phyloP scores from a whole-genome alignment of 2,888 invertebrate genomes.

The Colletes collaris region DNA sequence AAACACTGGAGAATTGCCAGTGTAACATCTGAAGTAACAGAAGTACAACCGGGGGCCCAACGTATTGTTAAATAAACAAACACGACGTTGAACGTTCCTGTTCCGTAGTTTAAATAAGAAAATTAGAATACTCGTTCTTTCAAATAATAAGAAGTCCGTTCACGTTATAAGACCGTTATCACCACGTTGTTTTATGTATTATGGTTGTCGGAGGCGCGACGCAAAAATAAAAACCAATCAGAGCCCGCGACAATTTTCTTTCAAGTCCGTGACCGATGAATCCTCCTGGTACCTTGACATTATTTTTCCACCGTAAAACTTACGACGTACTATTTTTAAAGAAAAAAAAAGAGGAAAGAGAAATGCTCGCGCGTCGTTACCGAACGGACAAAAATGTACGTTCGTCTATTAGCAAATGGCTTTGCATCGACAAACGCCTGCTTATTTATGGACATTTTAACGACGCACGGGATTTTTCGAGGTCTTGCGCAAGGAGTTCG shows the following conservation, averaged over 20 bases:
- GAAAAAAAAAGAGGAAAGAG: neutral
- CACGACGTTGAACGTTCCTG: neutral
- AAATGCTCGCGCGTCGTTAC: no score
- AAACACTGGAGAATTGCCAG: constrained; percentile 53
- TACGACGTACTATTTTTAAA: neutral
- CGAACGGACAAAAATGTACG: no score
- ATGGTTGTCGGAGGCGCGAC: neutral
- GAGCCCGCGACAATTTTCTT: constrained; percentile 12
- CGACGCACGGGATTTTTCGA: no score
- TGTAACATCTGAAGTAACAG: constrained; percentile 41
- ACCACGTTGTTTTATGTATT: neutral
- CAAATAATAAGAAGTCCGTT: no score
- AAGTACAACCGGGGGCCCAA: neutral
- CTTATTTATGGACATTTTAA: no score
- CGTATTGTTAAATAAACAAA: constrained; percentile 43
- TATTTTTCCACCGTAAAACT: neutral
- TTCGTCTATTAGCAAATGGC: no score
- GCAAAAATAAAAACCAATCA: constrained; percentile 29
- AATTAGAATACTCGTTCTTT: neutral
- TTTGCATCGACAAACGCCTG: no score
- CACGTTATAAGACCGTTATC: no score
- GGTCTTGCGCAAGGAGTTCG: neutral
- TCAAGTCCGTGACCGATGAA: neutral
- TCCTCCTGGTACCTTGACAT: constrained; percentile 37
- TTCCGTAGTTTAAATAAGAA: neutral